Evolutionary conservation across 2,113 vertebrate genomes (phyloP).

Genomic region (Notiomystis cincta): DNA sequence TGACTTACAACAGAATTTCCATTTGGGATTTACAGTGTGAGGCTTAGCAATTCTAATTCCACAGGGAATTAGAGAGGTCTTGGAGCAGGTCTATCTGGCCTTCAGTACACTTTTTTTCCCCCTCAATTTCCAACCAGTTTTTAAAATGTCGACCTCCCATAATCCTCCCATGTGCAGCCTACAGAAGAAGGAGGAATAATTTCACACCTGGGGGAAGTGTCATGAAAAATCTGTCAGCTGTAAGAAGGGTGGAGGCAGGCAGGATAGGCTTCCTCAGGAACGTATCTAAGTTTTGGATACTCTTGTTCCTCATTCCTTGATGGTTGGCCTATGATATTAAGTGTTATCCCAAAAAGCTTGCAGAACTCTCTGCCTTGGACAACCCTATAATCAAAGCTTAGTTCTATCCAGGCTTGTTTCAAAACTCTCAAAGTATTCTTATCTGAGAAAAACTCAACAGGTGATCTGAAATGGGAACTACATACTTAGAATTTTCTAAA

Average conservation of each 20-base stretch:
- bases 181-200: constrained; percentile 8
- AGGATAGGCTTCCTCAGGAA: not conserved
- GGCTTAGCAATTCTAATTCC: not conserved
- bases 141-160: not conserved
- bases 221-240: not conserved
- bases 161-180: not conserved
- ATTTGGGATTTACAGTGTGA: not conserved
- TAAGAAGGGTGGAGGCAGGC: not conserved
- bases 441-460: not conserved
- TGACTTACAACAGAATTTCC: not conserved
- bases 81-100: not conserved
- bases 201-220: not conserved
- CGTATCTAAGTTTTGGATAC: not conserved
- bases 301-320: not conserved
- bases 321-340: not conserved
- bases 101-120: not conserved
- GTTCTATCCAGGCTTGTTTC: not conserved
- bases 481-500: not conserved
- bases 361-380: not conserved
- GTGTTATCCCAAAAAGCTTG: not conserved
- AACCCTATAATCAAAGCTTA: not conserved
- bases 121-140: not conserved
- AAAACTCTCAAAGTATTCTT: not conserved
- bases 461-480: not conserved
- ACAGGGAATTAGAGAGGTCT: no score